A percentile compares a stretch with the other conserved stretches of the same genome.
Conservation (phyloP, 2,797 vertebrate species). For the Chlorospingus semifuscus region DNA sequence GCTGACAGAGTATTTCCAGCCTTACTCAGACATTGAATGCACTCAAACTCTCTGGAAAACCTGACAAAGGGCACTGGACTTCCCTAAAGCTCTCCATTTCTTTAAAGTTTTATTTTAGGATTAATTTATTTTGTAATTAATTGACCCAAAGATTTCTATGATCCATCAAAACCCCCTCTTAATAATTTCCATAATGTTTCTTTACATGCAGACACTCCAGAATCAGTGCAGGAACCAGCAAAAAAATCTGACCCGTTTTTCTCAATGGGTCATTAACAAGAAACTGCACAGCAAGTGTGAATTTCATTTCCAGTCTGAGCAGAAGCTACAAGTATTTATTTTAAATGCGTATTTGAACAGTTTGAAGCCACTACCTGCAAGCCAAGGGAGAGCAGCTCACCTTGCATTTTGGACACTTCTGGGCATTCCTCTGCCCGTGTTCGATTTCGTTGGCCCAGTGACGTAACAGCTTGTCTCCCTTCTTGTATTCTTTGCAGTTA, state of each 20-base stretch:
- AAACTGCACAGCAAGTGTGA: neutral
- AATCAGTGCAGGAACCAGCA: neutral
- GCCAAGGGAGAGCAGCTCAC: slow-evolving; percentile 68
- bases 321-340: neutral
- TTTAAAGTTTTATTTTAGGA: neutral
- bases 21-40: neutral
- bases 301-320: neutral
- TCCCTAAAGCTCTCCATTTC: neutral
- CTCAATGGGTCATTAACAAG: neutral
- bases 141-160: neutral
- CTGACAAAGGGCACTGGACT: neutral
- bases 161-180: neutral
- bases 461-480: slow-evolving; percentile 93
- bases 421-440: slow-evolving; percentile 96
- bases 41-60: neutral
- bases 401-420: slow-evolving; percentile 98
- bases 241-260: neutral
- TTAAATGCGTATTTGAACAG: neutral
- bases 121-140: neutral
- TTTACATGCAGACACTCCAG: neutral
- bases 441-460: slow-evolving; percentile 96
- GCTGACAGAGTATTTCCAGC: neutral
- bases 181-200: neutral
- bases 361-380: neutral
- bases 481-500: slow-evolving; percentile 95